Conservation (phyloP, 2,888 invertebrate species). For the Argyresthia goedartella region DNA sequence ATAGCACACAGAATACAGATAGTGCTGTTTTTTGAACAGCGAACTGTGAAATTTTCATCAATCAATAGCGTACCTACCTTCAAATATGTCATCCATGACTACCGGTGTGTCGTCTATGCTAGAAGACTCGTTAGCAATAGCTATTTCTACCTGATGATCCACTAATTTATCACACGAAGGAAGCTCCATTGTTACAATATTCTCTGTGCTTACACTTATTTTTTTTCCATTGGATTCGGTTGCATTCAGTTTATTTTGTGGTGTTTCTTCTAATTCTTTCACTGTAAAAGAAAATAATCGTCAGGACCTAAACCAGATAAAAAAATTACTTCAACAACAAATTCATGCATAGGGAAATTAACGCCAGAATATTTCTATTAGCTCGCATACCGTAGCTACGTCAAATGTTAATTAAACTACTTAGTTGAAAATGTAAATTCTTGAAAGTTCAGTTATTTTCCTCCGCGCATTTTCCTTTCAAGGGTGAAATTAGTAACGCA, state of each 20-base stretch:
- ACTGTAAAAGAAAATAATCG: not conserved
- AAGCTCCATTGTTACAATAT: slow-evolving; percentile 35
- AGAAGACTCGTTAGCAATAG: slow-evolving; percentile 30
- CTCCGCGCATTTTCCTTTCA: not conserved
- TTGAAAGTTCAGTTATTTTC: not conserved
- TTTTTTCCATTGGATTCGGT: no score
- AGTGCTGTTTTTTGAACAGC: no score
- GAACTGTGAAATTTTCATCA: no score
- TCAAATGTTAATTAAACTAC: not conserved
- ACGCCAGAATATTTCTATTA: no score
- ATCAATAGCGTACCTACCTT: no score
- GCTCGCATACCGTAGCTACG: no score
- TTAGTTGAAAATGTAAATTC: not conserved
- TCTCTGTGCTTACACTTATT: slow-evolving; percentile 2
- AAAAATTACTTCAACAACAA: no score
- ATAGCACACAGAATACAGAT: no score
- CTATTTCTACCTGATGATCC: slow-evolving; percentile 38
- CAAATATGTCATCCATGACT: no score
- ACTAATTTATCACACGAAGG: slow-evolving; percentile 48
- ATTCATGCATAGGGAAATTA: no score
- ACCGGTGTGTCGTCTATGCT: slow-evolving; percentile 8
- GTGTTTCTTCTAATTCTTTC: slow-evolving; percentile 13
- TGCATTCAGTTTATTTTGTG: no score
- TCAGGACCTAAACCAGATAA: no score
- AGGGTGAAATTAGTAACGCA: slow-evolving; percentile 4